Conservation (phyloP, 1,140 invertebrate genomes). For the Homarus americanus region DNA sequence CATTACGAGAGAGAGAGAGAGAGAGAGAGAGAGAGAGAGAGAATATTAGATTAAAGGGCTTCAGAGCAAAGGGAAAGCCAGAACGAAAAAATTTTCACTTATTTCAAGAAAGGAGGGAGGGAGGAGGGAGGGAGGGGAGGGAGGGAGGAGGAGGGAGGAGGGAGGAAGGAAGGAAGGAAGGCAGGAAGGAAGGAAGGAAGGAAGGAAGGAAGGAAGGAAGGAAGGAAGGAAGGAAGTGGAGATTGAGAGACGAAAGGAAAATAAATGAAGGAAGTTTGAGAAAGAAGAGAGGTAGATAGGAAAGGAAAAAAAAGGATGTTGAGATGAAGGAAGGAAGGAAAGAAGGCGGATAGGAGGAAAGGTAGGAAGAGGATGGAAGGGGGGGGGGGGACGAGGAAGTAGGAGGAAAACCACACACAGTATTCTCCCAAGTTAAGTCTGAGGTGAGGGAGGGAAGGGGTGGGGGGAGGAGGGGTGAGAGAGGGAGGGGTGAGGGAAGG, state of each 20-base stretch:
- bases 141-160: neutral
- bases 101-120: neutral
- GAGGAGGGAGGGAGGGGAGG: neutral
- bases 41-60: neutral
- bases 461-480: no score
- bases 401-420: no score
- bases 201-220: neutral
- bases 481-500: no score
- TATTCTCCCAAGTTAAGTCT: no score
- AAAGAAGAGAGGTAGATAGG: neutral
- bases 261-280: neutral
- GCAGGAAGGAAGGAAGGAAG: neutral
- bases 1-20: no score
- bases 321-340: neutral
- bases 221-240: neutral
- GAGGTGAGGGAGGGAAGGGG: no score
- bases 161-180: neutral
- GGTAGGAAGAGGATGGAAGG: no score
- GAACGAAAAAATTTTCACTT: neutral
- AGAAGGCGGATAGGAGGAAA: neutral
- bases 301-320: neutral
- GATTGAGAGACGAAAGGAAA: neutral
- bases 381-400: no score
- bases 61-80: neutral
- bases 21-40: conserved; percentile 21